Base-by-base conservation (phyloP, 2,797 vertebrate species). In the Cynodonichthys magdalenae region DNA sequence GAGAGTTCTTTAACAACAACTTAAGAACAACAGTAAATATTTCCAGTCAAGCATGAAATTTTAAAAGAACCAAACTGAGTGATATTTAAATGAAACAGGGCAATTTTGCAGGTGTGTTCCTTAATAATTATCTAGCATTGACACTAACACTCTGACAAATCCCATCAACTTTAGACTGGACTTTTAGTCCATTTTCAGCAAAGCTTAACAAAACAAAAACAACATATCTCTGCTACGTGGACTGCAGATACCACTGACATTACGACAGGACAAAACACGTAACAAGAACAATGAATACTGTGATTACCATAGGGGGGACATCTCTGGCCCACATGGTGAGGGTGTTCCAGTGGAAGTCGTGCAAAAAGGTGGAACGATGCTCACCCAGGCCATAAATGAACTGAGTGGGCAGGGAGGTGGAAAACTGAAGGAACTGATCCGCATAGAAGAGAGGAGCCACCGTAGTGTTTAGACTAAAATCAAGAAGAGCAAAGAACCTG, bases 391-490 rank as follows among this genome's bases (percentile, higher is more conserved):
- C 96, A 0, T 95, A 96, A 48, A 97, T 83, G 71, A 91, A 95
- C 15, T 18, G 80, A 28, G 89, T 94, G 0, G 91, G 75, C 27
- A 97, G 88, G 0, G 77, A 66, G 4, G 94, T 94, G 60, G 95
- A 94, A 48, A 96, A 80, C 90, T 97, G 96, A 49, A 97, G 93
- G 82, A 96, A 96, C 90, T 97, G 96, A 77, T 96, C 94, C 0
- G 95, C 90, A 0, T 94, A 97, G 90, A 97, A 93, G 73, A 96
- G 89, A 3, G 96, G 96, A 42, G 95, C 95, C 78, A 95, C 91
- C 0, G 93, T 94, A 3, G 95, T 95, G 88, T 97, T 96, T 73
- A 96, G 52, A 55, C 94, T 95, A 39, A 56, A 74, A 0, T n/a
- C 1, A 18, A 18, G 28, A 19, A 29, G 15, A 50, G 5, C 1